Evolutionary conservation across 2,888 invertebrate genomes (phyloP).

Genomic region (Cylloceria caligata): DNA sequence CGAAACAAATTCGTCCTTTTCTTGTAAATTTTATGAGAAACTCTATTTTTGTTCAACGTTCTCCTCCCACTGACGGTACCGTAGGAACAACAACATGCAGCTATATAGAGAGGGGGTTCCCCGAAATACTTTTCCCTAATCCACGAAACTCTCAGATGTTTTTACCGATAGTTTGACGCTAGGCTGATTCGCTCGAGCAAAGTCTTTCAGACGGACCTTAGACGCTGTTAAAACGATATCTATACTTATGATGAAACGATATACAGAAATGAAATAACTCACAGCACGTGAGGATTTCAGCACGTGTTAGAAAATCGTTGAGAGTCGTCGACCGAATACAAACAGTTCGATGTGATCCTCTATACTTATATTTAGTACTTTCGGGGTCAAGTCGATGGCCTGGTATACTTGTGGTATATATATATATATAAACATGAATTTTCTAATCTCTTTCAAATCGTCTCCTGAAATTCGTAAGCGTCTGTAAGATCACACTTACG

Average conservation of each 20-base stretch:
- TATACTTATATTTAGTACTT: too few species aligned
- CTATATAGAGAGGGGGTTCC: not conserved
- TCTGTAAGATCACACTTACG: not conserved
- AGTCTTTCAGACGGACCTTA: not conserved
- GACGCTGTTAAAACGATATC: not conserved
- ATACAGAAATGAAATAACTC: not conserved
- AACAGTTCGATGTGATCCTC: too few species aligned
- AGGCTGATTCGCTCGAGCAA: not conserved
- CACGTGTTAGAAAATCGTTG: too few species aligned
- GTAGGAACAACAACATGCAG: not conserved
- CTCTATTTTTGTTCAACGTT: not conserved
- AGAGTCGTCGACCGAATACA: too few species aligned
- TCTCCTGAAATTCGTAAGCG: not conserved
- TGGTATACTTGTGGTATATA: too few species aligned
- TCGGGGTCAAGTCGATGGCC: too few species aligned
- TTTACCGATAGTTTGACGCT: not conserved
- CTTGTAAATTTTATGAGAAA: not conserved
- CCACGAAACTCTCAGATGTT: not conserved
- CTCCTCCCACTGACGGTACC: not conserved
- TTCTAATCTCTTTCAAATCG: conserved; percentile 15
- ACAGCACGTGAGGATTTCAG: not conserved
- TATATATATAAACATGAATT: not conserved
- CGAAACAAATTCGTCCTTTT: not conserved
- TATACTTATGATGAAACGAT: not conserved
- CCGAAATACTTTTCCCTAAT: not conserved